These are phyloP conservation scores for Coregonus sp. DNA, from an alignment of 2,797 vertebrate species.

Conservation along the genomic window DNA sequence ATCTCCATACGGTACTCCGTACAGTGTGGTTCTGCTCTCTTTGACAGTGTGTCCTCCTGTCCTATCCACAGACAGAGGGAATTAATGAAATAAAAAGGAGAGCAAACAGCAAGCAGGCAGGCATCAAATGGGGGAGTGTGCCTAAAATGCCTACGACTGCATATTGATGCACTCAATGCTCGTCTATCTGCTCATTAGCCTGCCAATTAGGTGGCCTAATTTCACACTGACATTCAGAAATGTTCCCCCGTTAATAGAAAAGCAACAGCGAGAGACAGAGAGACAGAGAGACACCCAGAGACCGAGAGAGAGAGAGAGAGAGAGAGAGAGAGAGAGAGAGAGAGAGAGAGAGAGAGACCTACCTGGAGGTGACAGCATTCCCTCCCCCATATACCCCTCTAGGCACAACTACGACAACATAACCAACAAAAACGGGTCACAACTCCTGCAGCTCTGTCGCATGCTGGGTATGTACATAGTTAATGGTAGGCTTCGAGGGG, in stretches of 20 bases:
- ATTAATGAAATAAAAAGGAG: constrained; percentile 22
- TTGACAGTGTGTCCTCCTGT: background rate
- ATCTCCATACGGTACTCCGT: background rate
- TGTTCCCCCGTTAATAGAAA: constrained; percentile 20
- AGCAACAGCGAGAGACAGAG: background rate
- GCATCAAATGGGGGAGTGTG: constrained; percentile 12
- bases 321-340: background rate
- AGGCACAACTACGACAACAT: no score
- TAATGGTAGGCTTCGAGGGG: no score
- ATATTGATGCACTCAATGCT: constrained; percentile 18
- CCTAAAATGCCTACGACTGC: background rate
- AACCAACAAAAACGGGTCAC: no score
- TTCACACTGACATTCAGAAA: constrained; percentile 40
- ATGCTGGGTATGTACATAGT: no score
- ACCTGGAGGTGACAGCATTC: no score
- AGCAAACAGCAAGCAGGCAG: background rate
- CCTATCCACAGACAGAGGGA: background rate
- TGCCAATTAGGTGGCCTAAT: constrained; percentile 42
- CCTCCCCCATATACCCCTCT: no score
- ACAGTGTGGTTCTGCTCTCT: background rate
- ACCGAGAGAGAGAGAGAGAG: background rate
- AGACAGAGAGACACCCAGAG: background rate
- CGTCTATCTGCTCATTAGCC: constrained; percentile 39
- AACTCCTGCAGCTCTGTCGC: no score
- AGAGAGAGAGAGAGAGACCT: background rate